Evolutionary conservation across 2,113 vertebrate species (phyloP).

Genomic region (Ameiurus melas): DNA sequence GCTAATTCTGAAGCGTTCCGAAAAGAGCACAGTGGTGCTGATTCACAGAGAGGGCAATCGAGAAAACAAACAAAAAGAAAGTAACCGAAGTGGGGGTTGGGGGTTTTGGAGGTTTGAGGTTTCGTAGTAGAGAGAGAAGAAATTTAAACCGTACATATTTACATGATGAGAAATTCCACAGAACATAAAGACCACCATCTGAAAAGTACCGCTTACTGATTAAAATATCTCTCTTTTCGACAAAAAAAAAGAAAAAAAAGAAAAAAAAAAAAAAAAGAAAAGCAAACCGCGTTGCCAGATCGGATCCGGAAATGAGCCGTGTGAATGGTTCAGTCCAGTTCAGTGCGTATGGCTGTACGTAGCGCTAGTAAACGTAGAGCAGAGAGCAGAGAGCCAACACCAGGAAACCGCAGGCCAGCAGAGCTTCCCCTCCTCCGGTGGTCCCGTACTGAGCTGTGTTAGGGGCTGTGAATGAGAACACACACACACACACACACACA

Average conservation of each 20-base stretch:
- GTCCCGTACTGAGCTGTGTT: conserved; percentile 94
- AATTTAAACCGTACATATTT: conserved; percentile 90
- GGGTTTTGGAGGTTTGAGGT: too few species aligned
- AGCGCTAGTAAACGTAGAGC: conserved; percentile 89
- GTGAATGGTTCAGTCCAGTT: conserved; percentile 87
- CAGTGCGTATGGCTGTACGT: conserved; percentile 86
- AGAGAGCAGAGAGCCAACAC: conserved; percentile 90
- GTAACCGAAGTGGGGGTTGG: conserved; percentile 54
- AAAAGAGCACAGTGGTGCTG: conserved; percentile 84
- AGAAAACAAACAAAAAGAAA: conserved; percentile 59
- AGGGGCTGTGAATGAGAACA: conserved; percentile 82
- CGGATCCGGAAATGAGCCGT: conserved; percentile 89
- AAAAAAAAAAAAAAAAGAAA: conserved; percentile 36
- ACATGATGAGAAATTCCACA: conserved; percentile 92
- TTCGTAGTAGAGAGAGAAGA: conserved; percentile 51
- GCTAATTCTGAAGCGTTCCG: conserved; percentile 82
- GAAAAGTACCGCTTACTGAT: conserved; percentile 21
- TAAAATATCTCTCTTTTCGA: not conserved
- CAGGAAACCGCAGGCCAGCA: conserved; percentile 92
- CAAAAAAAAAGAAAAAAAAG: conserved; percentile 21
- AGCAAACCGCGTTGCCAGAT: conserved; percentile 89
- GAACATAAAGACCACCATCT: conserved; percentile 59
- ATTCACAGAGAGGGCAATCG: conserved; percentile 86
- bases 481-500: conserved; percentile 62
- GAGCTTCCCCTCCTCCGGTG: conserved; percentile 84